Conservation (phyloP, 1,140 invertebrate species). For the honey bee (Apis mellifera) region Amel_HAv3.1 CM009938.2:1148001-1148500, state of each 20-base stretch:
- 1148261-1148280: background rate
- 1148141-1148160: background rate
- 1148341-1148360: background rate
- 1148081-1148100: background rate
- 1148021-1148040: no score
- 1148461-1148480: background rate
- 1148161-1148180: no score
- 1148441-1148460: background rate
- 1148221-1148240: background rate
- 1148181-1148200: no score
- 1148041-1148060: no score
- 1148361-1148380: background rate
- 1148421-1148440: background rate
- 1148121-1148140: background rate
- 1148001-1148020: no score
- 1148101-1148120: background rate
- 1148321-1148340: background rate
- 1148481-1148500: background rate
- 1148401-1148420: slow-evolving; percentile 2
- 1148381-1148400: background rate
- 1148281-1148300: no score
- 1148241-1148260: background rate
- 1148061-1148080: background rate
- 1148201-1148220: no score
- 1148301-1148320: background rate